A percentile compares a stretch with the other conserved stretches of the same genome.
phyloP scores from a whole-genome alignment of 1,140 invertebrate genomes.

The Drosophila lowei region DNA sequence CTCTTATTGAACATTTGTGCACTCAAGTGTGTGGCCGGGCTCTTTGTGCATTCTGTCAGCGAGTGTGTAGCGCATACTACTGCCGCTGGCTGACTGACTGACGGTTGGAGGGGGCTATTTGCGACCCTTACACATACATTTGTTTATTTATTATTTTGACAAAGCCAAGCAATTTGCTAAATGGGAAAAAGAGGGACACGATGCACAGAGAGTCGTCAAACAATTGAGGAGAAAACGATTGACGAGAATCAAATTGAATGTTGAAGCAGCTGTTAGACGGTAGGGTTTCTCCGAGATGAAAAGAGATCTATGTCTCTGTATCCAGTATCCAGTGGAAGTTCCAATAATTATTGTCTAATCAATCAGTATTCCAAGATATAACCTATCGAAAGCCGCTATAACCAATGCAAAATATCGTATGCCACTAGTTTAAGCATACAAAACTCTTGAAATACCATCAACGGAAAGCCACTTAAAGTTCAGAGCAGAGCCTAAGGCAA shows the following conservation, averaged over 20 bases:
- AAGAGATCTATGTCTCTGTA: too few relatives aligned
- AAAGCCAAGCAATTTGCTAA: conserved; percentile 79
- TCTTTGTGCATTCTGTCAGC: conserved; percentile 63
- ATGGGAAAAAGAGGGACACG: conserved; percentile 52
- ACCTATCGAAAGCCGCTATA: too few relatives aligned
- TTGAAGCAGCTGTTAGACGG: background rate
- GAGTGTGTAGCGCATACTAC: conserved; percentile 38
- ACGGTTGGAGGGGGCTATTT: conserved; percentile 44
- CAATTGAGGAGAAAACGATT: conserved; percentile 49
- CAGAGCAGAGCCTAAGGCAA: too few relatives aligned
- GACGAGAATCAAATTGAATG: conserved; percentile 34
- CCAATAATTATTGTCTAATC: too few relatives aligned
- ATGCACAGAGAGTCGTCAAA: conserved; percentile 61
- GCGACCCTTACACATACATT: conserved; percentile 41
- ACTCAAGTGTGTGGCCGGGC: conserved; percentile 71
- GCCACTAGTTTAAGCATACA: too few relatives aligned
- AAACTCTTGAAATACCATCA: too few relatives aligned
- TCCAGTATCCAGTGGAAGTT: too few relatives aligned
- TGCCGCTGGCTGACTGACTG: conserved; percentile 43
- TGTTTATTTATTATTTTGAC: conserved; percentile 81
- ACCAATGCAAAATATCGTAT: too few relatives aligned
- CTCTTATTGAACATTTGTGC: conserved; percentile 80
- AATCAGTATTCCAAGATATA: too few relatives aligned
- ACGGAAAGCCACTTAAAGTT: too few relatives aligned
- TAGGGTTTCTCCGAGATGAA: too few relatives aligned